phyloP scores from a whole-genome alignment of 2,797 vertebrate species.

The Mallotus villosus region DNA sequence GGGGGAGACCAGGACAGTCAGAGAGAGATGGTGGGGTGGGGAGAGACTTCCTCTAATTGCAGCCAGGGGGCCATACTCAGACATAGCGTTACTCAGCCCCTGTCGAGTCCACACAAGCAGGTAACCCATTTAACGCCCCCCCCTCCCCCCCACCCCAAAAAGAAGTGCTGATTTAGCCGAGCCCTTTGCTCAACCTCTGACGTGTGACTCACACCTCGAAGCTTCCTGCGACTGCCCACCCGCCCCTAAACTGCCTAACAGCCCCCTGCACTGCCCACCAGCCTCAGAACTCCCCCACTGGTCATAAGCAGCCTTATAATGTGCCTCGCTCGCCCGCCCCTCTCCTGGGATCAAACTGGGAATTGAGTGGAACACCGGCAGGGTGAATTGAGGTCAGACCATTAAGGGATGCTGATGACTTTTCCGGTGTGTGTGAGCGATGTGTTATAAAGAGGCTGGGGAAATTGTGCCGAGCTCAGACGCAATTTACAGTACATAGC shows the following conservation, averaged over 20 bases:
- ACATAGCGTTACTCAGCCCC: constrained; percentile 63
- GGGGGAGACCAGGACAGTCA: background rate
- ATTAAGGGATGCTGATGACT: background rate
- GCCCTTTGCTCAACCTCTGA: constrained; percentile 23
- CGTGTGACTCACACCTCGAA: constrained; percentile 13
- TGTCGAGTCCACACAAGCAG: constrained; percentile 47
- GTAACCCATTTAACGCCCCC: constrained; percentile 62
- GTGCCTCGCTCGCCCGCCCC: no score
- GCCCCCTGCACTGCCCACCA: background rate
- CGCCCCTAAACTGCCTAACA: background rate
- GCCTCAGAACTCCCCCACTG: background rate
- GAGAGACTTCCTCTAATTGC: constrained; percentile 59
- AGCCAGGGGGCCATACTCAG: constrained; percentile 60
- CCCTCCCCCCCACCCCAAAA: constrained; percentile 45
- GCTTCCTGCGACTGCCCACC: background rate
- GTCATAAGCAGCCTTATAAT: background rate
- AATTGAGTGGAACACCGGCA: background rate
- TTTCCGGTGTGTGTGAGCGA: background rate
- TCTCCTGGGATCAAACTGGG: background rate
- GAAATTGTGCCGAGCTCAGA: background rate
- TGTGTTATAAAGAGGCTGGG: background rate
- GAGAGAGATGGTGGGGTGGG: constrained; percentile 25
- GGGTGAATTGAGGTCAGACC: constrained; percentile 4
- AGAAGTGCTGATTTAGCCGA: constrained; percentile 60
- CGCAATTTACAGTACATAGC: background rate